phyloP scores from a whole-genome alignment of 2,797 vertebrate genomes.

The Selene dorsalis region DNA sequence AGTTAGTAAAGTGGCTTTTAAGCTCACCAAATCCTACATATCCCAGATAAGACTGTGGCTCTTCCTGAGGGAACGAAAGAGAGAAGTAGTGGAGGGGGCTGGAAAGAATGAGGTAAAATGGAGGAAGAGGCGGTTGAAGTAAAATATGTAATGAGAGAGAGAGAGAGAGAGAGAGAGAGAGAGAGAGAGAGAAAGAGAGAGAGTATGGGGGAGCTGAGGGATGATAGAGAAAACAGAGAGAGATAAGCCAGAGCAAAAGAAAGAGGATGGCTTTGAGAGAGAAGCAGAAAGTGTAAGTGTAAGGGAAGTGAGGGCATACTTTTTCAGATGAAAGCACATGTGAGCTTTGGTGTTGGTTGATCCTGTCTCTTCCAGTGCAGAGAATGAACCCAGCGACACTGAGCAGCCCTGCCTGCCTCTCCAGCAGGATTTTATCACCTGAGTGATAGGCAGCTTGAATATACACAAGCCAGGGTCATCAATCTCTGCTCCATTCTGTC shows the following conservation, averaged over 20 bases:
- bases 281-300: slow-evolving; percentile 8
- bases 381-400: slow-evolving; percentile 64
- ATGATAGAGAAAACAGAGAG: slow-evolving; percentile 33
- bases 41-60: slow-evolving; percentile 80
- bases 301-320: slow-evolving; percentile 47
- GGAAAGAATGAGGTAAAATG: slow-evolving; percentile 67
- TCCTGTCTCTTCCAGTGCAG: slow-evolving; percentile 46
- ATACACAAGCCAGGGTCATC: slow-evolving; percentile 61
- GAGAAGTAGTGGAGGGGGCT: slow-evolving; percentile 52
- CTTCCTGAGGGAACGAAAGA: slow-evolving; percentile 70
- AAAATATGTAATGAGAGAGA: slow-evolving; percentile 40
- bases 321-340: slow-evolving; percentile 52
- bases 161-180: slow-evolving; percentile 11
- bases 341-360: slow-evolving; percentile 63
- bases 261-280: slow-evolving; percentile 1
- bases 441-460: slow-evolving; percentile 70
- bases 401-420: slow-evolving; percentile 48
- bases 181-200: slow-evolving; percentile 17
- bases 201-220: slow-evolving; percentile 2
- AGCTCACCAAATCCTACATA: slow-evolving; percentile 81
- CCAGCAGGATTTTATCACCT: slow-evolving; percentile 75
- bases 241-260: slow-evolving; percentile 37
- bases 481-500: slow-evolving; percentile 50
- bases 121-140: slow-evolving; percentile 47
- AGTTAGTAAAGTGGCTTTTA: slow-evolving; percentile 80